These are phyloP conservation scores for Pelobates cultripes DNA, from an alignment of 2,797 vertebrate genomes.

Conservation along the genomic window DNA sequence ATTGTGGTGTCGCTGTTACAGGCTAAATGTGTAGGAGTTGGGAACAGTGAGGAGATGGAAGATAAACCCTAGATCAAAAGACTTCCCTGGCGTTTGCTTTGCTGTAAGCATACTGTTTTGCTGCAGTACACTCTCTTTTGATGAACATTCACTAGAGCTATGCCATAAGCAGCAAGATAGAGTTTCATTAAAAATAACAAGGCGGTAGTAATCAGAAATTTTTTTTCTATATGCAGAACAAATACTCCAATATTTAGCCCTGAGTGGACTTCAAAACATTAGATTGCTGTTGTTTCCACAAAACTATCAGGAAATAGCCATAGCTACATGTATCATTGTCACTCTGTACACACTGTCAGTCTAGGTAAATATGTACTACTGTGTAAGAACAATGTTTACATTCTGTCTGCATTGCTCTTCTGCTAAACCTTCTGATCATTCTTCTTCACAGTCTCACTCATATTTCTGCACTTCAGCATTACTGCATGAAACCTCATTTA, in stretches of 20 bases:
- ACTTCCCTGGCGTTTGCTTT: slow-evolving; percentile 24
- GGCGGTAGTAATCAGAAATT: slow-evolving; percentile 32
- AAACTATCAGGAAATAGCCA: no score
- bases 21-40: slow-evolving; percentile 31
- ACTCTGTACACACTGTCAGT: no score
- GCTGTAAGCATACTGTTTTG: slow-evolving; percentile 41
- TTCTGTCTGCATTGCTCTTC: no score
- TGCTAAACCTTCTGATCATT: no score
- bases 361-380: no score
- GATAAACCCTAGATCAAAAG: slow-evolving; percentile 44
- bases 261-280: neutral
- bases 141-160: slow-evolving; percentile 29
- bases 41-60: slow-evolving; percentile 34
- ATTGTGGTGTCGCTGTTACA: slow-evolving; percentile 12
- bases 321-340: no score
- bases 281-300: no score
- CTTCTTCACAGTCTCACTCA: no score
- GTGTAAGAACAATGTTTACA: no score
- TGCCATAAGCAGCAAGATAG: slow-evolving; percentile 13
- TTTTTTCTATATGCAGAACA: slow-evolving; percentile 34
- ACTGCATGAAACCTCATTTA: no score
- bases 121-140: slow-evolving; percentile 34
- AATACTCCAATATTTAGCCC: neutral
- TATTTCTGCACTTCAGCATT: no score
- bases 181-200: slow-evolving; percentile 45